Base-by-base conservation (phyloP, 2,797 vertebrate genomes). In the Sebastes vulpes region DNA sequence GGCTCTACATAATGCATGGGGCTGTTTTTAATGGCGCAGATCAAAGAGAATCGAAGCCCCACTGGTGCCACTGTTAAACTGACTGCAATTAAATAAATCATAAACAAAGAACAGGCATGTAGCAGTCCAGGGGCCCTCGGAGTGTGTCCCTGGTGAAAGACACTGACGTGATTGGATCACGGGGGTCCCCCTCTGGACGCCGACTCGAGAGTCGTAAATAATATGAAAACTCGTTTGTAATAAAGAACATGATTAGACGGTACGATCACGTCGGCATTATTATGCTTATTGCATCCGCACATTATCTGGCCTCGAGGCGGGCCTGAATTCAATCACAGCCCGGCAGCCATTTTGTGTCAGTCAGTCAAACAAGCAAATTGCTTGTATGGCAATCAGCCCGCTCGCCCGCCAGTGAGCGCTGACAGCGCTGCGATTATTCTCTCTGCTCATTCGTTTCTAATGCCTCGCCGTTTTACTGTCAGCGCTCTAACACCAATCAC, bases 21-120 rank as follows among this genome's bases (percentile, higher is more conserved):
- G 75, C 66, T 91, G 90, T 90, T 93, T 94, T 92, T 84, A 88
- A 90, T 85, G 86, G 69, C 1, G 23, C 26, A 85, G 90, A 94
- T 94, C 86, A 94, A 93, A 95, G 82, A 61, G 58, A 83, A 84
- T 75, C 85, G 66, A 63, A 79, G 60, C 53, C 87, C 89, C 87
- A 79, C 58, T 68, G 90, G 85, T 86, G 75, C 75, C 65, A 74
- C 76, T 80, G 56, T 84, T 90, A 86, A 93, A 90, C 79, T 79
- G 77, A 86, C 82, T 79, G 74, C 83, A 91, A 88, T 90, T 93
- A 88, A 88, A 90, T 86, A 83, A 90, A 91, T 91, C 84, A 89
- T 77, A 87, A 92, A 92, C 81, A 92, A 82, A 89, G 77, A 82
- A 65, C 53, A 63, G 74, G 25, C 77, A 35, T 70, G 82, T 50